Conservation (phyloP, 1,140 invertebrate genomes). For the Trichoplusia ni region DNA sequence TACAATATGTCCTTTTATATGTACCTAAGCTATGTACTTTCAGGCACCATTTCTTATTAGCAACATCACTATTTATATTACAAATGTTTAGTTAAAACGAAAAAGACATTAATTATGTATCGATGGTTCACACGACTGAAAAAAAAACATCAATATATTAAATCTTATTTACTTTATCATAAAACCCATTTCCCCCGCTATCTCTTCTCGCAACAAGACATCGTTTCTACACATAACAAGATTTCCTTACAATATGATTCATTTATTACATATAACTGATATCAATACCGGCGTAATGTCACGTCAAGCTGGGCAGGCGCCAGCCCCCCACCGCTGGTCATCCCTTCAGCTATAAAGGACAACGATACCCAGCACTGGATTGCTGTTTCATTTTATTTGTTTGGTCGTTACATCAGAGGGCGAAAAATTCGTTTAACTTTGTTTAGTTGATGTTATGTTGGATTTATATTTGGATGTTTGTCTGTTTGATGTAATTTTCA, state of each 20-base stretch:
- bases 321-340: conserved; percentile 10
- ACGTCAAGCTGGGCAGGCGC: conserved; percentile 14
- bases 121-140: too few species aligned
- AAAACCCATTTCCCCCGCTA: background rate
- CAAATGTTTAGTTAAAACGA: too few species aligned
- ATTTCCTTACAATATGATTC: conserved; percentile 4
- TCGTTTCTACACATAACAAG: conserved; percentile 7
- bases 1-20: too few species aligned
- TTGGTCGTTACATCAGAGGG: conserved; percentile 6
- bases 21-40: too few species aligned
- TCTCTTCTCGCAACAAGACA: background rate
- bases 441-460: too few species aligned
- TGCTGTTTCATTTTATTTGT: conserved; percentile 16
- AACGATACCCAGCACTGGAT: conserved; percentile 1
- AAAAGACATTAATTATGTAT: too few species aligned
- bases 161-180: too few species aligned
- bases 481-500: too few species aligned
- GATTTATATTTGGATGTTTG: too few species aligned
- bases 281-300: conserved; percentile 7
- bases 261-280: conserved; percentile 15
- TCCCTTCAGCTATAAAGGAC: conserved; percentile 9
- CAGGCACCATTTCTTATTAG: too few species aligned
- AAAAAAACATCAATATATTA: too few species aligned
- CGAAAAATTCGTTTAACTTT: conserved; percentile 11
- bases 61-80: too few species aligned